Evolutionary conservation across 2,888 invertebrate species (phyloP), one percentile per base, ranked within the genome.

Genomic region (Neelides folsomi): DNA sequence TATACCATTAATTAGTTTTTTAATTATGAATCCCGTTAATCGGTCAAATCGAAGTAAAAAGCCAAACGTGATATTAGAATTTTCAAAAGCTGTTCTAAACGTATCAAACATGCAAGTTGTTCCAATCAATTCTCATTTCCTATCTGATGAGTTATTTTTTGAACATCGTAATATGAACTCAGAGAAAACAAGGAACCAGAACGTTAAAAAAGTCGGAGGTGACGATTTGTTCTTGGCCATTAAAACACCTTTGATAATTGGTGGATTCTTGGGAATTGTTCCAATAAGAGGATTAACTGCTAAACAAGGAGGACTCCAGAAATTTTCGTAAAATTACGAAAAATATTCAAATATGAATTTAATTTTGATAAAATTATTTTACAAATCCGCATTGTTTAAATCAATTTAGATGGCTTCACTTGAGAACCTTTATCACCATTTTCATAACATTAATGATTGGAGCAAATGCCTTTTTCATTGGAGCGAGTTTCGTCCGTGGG

Each of bases 371-470:
- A 13, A 13, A 40, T 40, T 40, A 12, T 41, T 13, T 41, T 13
- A 12, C 12, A 12, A 41, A 10, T 20, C 34, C 19, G 9, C 35
- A 39, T 10, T 4, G 13, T 5, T 4, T 43, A 41, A 49, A 44
- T 38, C 5, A 47, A 48, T 48, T 37, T 18, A 59, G 61, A 41
- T 61, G 59, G 59, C 6, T 47, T 35, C 58, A 59, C 16, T 51
- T 39, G 13, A 52, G 58, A n/a, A 59, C 59, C 3, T 10, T 53
- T 2, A 42, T 62, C 2, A 43, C 54, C 0, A n/a, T 49, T 1
- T 3, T 54, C 15, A 56, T 62, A 1, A 50, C 52, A 7, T 36
- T 48, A 12, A 12, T 51, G 7, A 51, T 62, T 37, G 44, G 50
- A 6, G 47, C 55, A 6, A 50, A 58, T 38, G 54, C 55, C 12